Conservation (phyloP, 2,888 invertebrate species). For the Taphrorychus bicolor region DNA sequence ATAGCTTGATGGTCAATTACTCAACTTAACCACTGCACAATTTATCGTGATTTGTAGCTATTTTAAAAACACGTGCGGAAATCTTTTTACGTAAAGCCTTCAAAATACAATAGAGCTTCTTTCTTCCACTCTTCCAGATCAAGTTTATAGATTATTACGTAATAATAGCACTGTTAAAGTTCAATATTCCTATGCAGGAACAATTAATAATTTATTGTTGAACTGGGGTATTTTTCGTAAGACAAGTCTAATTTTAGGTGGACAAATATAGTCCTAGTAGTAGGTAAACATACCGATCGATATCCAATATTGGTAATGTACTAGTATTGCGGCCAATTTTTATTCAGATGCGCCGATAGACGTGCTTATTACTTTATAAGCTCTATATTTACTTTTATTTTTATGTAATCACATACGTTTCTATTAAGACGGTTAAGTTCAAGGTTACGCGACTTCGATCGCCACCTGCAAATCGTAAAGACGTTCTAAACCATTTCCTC, state of each 20-base stretch:
- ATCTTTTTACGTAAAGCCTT: too few relatives aligned
- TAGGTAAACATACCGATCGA: conserved; percentile 8
- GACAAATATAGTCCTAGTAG: conserved; percentile 3
- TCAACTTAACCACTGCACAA: too few relatives aligned
- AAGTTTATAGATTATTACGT: not conserved
- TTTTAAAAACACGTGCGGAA: too few relatives aligned
- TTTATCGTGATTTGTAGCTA: too few relatives aligned
- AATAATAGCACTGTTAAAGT: not conserved
- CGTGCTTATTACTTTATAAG: too few relatives aligned
- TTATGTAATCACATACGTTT: not conserved
- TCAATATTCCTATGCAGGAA: not conserved
- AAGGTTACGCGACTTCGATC: too few relatives aligned
- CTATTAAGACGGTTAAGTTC: not conserved
- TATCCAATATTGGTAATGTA: conserved; percentile 4
- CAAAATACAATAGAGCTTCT: too few relatives aligned
- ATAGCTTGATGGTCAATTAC: too few relatives aligned
- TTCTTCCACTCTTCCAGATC: not conserved
- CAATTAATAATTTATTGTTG: not conserved
- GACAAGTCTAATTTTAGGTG: not conserved
- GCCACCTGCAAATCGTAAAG: too few relatives aligned
- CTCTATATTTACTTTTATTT: not conserved
- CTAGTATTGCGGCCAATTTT: not conserved
- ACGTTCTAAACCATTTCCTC: too few relatives aligned
- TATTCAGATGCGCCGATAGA: not conserved
- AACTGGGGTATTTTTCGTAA: not conserved